phyloP scores from a whole-genome alignment of 2,113 vertebrate species.

The Coreoperca whiteheadi region DNA sequence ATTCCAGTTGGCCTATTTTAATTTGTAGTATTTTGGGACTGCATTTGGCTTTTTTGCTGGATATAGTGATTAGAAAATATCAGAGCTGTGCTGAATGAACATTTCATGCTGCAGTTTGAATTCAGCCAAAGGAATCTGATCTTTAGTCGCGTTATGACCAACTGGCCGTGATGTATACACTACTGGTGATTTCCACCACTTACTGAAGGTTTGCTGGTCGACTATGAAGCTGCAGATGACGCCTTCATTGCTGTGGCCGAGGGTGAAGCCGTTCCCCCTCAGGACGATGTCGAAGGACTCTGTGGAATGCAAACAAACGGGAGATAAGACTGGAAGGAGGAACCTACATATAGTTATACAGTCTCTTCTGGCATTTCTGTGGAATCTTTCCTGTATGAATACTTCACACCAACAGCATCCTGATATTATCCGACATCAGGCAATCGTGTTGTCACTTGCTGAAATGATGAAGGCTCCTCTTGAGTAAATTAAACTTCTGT shows the following conservation, averaged over 20 bases:
- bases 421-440: background rate
- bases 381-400: background rate
- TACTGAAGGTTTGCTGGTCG: slow-evolving; percentile 87
- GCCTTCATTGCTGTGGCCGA: slow-evolving; percentile 78
- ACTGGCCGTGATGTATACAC: background rate
- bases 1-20: background rate
- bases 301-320: slow-evolving; percentile 77
- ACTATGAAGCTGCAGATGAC: slow-evolving; percentile 88
- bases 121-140: background rate
- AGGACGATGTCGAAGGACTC: slow-evolving; percentile 94
- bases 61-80: background rate
- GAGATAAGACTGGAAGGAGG: slow-evolving; percentile 2
- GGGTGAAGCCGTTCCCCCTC: slow-evolving; percentile 88
- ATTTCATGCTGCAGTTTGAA: background rate
- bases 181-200: slow-evolving; percentile 66
- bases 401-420: background rate
- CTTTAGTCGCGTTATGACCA: too few relatives aligned
- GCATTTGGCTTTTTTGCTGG: background rate
- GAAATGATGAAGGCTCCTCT: background rate
- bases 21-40: background rate
- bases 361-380: background rate
- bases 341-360: background rate
- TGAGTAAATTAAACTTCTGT: too few relatives aligned
- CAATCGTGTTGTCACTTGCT: background rate
- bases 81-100: background rate